Percentiles rank a stretch among this genome's conserved stretches.
These are phyloP conservation scores for Rhimphoctona megacephalus DNA, from an alignment of 2,888 invertebrate genomes.

Conservation along the genomic window DNA sequence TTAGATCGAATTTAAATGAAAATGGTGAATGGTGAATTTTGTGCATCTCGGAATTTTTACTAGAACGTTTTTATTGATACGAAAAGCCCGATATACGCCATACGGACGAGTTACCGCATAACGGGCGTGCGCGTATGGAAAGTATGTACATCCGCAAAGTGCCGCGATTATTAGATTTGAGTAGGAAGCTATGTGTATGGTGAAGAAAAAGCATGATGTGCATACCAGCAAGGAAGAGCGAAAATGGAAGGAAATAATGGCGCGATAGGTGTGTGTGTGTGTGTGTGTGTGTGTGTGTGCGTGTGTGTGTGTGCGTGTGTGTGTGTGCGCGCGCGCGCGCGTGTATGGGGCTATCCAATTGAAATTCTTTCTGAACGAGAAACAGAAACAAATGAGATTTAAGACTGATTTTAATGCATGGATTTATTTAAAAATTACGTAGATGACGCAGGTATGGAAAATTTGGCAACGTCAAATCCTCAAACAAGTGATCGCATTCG, in stretches of 20 bases:
- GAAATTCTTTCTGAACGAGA: too few relatives aligned
- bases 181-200: constrained; percentile 40
- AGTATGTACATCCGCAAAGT: constrained; percentile 69
- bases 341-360: neutral
- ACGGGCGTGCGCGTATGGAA: constrained; percentile 57
- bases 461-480: too few relatives aligned
- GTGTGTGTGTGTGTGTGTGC: too few relatives aligned
- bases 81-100: neutral
- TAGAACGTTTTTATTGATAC: neutral
- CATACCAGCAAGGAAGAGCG: constrained; percentile 1
- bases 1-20: too few relatives aligned
- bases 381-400: too few relatives aligned
- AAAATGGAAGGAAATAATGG: constrained; percentile 7
- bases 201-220: constrained; percentile 8
- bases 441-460: too few relatives aligned
- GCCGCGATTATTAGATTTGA: constrained; percentile 65
- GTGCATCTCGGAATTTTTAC: neutral
- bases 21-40: too few relatives aligned
- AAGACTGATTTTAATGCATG: too few relatives aligned
- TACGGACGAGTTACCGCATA: constrained; percentile 33
- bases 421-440: too few relatives aligned
- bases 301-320: too few relatives aligned
- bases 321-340: too few relatives aligned
- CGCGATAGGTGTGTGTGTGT: neutral
- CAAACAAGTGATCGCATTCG: too few relatives aligned